Evolutionary conservation across 2,797 vertebrate species (phyloP).

Genomic region (Pseudopleuronectes americanus): DNA sequence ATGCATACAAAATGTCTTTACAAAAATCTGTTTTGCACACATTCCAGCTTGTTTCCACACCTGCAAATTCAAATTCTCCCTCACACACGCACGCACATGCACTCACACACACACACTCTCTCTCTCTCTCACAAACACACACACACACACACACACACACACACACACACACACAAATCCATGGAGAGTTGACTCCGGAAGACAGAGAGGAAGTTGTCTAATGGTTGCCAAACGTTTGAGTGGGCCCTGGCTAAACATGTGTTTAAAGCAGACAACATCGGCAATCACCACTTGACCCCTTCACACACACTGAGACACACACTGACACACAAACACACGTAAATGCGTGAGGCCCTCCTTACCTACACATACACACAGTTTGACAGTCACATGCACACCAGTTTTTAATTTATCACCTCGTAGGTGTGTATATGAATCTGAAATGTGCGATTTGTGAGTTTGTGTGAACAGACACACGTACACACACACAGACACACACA

Average conservation of each 20-base stretch:
- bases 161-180: constrained; percentile 74
- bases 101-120: constrained; percentile 57
- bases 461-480: constrained; percentile 2
- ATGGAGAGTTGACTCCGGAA: constrained; percentile 89
- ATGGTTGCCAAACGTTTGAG: constrained; percentile 97
- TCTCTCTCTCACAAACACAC: constrained; percentile 54
- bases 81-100: constrained; percentile 55
- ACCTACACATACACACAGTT: constrained; percentile 62
- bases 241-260: constrained; percentile 89
- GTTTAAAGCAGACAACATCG: constrained; percentile 92
- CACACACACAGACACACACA: constrained; percentile 14
- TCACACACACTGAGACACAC: constrained; percentile 63
- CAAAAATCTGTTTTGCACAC: constrained; percentile 51
- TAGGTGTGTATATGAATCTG: constrained; percentile 46
- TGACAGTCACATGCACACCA: constrained; percentile 38
- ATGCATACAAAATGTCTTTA: constrained; percentile 13
- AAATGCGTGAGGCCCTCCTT: constrained; percentile 20
- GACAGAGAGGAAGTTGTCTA: constrained; percentile 95
- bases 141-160: constrained; percentile 56
- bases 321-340: constrained; percentile 3
- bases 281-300: constrained; percentile 96
- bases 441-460: constrained; percentile 35
- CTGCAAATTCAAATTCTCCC: constrained; percentile 47
- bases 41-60: constrained; percentile 62
- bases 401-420: constrained; percentile 54